Conservation (phyloP, 2,113 vertebrate genomes). For the Platycercus adscitus region DNA sequence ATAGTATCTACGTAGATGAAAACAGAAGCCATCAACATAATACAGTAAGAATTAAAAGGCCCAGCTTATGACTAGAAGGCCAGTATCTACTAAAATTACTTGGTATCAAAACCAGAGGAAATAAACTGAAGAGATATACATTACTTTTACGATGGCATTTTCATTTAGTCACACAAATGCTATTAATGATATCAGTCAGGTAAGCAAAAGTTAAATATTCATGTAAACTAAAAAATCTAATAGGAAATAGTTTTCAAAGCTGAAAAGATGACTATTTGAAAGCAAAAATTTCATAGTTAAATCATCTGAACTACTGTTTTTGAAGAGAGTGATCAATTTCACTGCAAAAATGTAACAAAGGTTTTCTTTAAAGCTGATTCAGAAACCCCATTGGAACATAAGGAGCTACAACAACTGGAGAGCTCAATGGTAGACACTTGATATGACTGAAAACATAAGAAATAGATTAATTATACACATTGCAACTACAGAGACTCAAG, state of each 20-base stretch:
- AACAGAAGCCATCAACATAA: background rate
- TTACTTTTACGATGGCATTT: background rate
- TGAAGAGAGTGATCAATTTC: background rate
- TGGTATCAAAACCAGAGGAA: background rate
- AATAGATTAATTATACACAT: background rate
- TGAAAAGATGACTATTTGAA: background rate
- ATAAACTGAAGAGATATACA: background rate
- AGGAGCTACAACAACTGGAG: background rate
- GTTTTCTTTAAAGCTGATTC: background rate
- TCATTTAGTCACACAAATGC: background rate
- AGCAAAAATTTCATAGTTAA: background rate
- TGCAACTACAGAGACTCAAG: background rate
- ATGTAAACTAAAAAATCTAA: background rate
- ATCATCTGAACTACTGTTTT: background rate
- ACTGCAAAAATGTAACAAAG: background rate
- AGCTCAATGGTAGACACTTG: background rate
- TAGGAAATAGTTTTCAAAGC: background rate
- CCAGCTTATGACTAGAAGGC: background rate
- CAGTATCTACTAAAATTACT: background rate
- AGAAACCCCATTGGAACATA: background rate
- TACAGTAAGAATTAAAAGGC: background rate
- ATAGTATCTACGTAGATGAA: background rate
- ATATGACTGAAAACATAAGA: background rate
- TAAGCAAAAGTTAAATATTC: background rate
- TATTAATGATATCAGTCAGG: background rate